These are phyloP conservation scores for Microcebus tavaratra DNA, from an alignment of 2,113 vertebrate genomes.

Conservation along the genomic window DNA sequence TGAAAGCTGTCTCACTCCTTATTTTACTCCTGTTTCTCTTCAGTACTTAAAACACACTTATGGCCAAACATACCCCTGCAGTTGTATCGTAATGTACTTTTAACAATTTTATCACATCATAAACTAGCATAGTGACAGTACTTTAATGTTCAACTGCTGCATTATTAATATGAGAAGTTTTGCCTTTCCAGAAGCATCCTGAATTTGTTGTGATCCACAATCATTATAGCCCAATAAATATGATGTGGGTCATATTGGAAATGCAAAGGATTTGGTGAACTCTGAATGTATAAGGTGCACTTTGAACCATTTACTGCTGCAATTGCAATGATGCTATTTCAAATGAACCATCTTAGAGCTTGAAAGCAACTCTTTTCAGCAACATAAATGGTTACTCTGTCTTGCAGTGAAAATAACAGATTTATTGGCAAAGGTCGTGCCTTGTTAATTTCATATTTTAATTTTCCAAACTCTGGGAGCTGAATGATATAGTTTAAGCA, in stretches of 20 bases:
- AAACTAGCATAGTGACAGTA: conserved; percentile 28
- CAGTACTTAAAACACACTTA: conserved; percentile 41
- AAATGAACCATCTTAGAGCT: background rate
- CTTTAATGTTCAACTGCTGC: conserved; percentile 46
- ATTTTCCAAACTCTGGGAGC: background rate
- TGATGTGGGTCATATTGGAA: conserved; percentile 24
- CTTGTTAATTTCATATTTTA: conserved; percentile 42
- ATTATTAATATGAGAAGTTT: conserved; percentile 67
- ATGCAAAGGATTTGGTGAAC: conserved; percentile 50
- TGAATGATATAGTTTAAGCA: conserved; percentile 11
- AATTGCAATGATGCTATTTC: background rate
- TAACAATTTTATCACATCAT: conserved; percentile 63
- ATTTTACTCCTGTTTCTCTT: background rate
- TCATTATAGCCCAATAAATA: conserved; percentile 60
- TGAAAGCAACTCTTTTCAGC: conserved; percentile 36
- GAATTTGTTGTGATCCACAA: conserved; percentile 59
- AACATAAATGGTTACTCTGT: conserved; percentile 19
- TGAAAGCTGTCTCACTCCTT: background rate
- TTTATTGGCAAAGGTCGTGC: conserved; percentile 31
- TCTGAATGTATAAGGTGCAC: background rate
- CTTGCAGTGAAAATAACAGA: conserved; percentile 25
- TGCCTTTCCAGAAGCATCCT: conserved; percentile 55
- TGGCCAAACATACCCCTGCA: background rate
- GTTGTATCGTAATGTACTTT: conserved; percentile 44
- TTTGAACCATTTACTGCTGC: conserved; percentile 56